Evolutionary conservation across 2,888 invertebrate species (phyloP), one percentile per base, ranked within the genome.

Genomic region (Bombylius discolor): DNA sequence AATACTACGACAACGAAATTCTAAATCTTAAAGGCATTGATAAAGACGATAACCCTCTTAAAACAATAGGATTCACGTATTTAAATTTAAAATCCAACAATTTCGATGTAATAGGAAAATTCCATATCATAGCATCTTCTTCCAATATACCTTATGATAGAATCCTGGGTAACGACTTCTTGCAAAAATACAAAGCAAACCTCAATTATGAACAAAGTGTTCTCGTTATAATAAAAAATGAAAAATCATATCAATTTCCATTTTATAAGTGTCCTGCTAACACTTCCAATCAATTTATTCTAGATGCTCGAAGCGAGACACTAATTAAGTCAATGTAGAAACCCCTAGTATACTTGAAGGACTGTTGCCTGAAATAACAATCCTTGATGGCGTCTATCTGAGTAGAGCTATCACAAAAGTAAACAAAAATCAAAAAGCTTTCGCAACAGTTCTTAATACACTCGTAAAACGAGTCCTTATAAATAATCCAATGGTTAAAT

Each of bases 111-210:
- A 14, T 12, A 45, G 32, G 33, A 13, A 46, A 46, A 45, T 51
- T 51, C 32, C 51, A 51, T 31, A 51, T 51, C 32, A 47, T 52
- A 13, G 11, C 47, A 5, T 12, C 42, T 5, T 5, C 4, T 12
- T 47, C 47, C 13, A 47, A 47, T 36, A 47, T 52, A 47, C 47
- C 52, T 1, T 34, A 47, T 47, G 52, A 52, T 33, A 47, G 52
- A n/a, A 52, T 52, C 9, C 39, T 52, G n/a, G 52, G 52, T n/a
- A 47, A 47, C 11, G 47, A 52, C 9, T 52, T 52, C n/a, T 14
- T 52, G 8, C 5, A 14, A 9, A 36, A 7, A 34, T 47, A 47
- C n/a, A 47, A 36, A 52, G 7, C 51, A 13, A 31, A 5, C 3
- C 23, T 52, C 31, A 44, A 45, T 13, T 44, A 52, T n/a, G 51